These are phyloP conservation scores for Chrysocyon brachyurus DNA, from an alignment of 2,797 vertebrate species.

Conservation along the genomic window DNA sequence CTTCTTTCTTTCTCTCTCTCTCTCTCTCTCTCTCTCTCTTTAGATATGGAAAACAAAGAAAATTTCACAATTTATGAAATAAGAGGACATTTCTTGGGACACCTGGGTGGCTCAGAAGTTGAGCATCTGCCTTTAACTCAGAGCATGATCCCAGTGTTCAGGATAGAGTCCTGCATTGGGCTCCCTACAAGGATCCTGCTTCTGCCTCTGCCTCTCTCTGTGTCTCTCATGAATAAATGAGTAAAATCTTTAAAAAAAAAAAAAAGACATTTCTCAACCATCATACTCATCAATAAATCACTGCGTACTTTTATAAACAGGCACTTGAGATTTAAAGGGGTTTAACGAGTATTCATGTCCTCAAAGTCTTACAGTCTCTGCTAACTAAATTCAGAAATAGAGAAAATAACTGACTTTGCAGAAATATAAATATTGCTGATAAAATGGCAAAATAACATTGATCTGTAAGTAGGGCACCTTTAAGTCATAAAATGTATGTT, in stretches of 20 bases:
- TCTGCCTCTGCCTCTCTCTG: too few species aligned
- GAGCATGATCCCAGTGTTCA: too few species aligned
- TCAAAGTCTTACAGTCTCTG: not conserved
- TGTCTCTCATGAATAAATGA: too few species aligned
- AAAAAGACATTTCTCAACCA: slow-evolving; percentile 48
- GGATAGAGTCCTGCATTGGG: too few species aligned
- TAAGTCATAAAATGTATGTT: slow-evolving; percentile 16
- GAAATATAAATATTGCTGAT: slow-evolving; percentile 41
- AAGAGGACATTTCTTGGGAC: slow-evolving; percentile 31
- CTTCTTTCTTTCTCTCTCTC: too few species aligned
- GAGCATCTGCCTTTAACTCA: too few species aligned
- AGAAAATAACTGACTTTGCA: slow-evolving; percentile 34
- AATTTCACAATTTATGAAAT: slow-evolving; percentile 1
- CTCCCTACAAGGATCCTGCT: too few species aligned
- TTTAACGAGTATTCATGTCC: not conserved
- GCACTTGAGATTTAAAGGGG: slow-evolving; percentile 22
- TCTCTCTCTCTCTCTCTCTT: not conserved
- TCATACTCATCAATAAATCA: slow-evolving; percentile 3
- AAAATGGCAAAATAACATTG: not conserved
- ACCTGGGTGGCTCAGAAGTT: too few species aligned
- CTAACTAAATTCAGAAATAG: slow-evolving; percentile 37
- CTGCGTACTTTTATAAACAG: slow-evolving; percentile 9
- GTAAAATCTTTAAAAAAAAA: too few species aligned
- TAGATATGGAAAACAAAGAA: slow-evolving; percentile 27
- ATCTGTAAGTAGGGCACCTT: not conserved